These are phyloP conservation scores for Enoplosus armatus DNA, from an alignment of 2,797 vertebrate genomes.

Conservation along the genomic window DNA sequence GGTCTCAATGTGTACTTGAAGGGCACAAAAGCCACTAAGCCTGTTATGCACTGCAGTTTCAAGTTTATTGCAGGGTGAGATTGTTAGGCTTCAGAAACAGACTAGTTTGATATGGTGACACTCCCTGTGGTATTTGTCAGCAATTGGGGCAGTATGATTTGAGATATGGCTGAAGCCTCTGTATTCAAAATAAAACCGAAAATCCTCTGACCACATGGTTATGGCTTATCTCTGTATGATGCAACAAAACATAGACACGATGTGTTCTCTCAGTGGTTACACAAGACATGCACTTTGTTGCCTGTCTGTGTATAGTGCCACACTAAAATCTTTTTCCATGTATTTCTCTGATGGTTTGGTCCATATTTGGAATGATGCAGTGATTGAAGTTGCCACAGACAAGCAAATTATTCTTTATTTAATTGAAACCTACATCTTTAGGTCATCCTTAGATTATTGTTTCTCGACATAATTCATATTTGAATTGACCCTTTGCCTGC, in stretches of 20 bases:
- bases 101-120: conserved; percentile 53
- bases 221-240: conserved; percentile 68
- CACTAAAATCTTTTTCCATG: conserved; percentile 23
- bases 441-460: background rate
- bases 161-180: conserved; percentile 62
- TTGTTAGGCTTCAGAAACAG: conserved; percentile 42
- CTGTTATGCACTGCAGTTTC: conserved; percentile 32
- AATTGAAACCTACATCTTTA: background rate
- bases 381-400: conserved; percentile 5
- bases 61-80: conserved; percentile 54
- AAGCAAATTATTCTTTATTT: conserved; percentile 49
- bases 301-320: conserved; percentile 26
- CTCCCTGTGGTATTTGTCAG: conserved; percentile 57
- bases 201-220: conserved; percentile 64
- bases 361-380: conserved; percentile 1
- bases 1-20: conserved; percentile 47
- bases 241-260: conserved; percentile 57
- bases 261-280: conserved; percentile 51
- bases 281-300: conserved; percentile 45
- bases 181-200: conserved; percentile 73
- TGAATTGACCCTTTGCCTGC: conserved; percentile 51
- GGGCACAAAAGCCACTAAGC: conserved; percentile 40
- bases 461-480: conserved; percentile 16
- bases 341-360: conserved; percentile 10
- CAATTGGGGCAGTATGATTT: conserved; percentile 45